A percentile compares a stretch with the other conserved stretches of the same genome.
Conservation (phyloP, 1,140 invertebrate genomes). For the Drosophila santomea region DNA sequence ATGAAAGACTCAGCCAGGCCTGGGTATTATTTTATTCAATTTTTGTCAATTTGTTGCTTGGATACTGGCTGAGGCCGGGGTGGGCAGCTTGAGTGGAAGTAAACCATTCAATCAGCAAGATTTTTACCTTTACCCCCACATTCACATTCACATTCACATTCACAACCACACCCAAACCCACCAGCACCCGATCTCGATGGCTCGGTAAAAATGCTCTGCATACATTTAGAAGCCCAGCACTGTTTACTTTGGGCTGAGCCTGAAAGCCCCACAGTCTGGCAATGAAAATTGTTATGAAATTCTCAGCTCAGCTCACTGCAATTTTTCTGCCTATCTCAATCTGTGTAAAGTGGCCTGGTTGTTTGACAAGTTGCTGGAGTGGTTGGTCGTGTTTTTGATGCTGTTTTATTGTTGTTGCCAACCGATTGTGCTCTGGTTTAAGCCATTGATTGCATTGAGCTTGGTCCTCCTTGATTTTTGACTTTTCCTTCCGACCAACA, state of each 20-base stretch:
- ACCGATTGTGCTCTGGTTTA: conserved; percentile 49
- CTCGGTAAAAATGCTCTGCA: conserved; percentile 34
- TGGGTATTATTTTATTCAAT: conserved; percentile 71
- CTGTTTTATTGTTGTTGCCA: conserved; percentile 36
- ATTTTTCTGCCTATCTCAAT: conserved; percentile 25
- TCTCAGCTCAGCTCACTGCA: conserved; percentile 27
- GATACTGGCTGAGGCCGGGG: conserved; percentile 13
- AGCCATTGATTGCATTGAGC: conserved; percentile 76
- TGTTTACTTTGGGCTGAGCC: conserved; percentile 55
- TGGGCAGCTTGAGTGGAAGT: background rate
- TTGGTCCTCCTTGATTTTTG: conserved; percentile 60
- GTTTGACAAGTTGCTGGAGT: conserved; percentile 76
- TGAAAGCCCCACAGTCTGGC: conserved; percentile 10
- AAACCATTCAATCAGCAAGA: conserved; percentile 20
- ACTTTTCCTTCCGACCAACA: conserved; percentile 27
- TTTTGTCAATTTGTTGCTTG: conserved; percentile 72
- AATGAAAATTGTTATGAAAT: conserved; percentile 71
- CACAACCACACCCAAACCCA: too few relatives aligned
- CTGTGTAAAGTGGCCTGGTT: conserved; percentile 47
- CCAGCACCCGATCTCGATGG: background rate
- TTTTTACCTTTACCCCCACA: background rate
- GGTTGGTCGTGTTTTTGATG: conserved; percentile 51
- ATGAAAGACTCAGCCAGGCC: conserved; percentile 6
- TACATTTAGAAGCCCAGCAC: conserved; percentile 47
- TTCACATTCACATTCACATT: background rate